Percentiles rank a stretch among this genome's conserved stretches.
Conservation (phyloP, 92 coral and sea anemone species). For the Actinostola sp. region DNA sequence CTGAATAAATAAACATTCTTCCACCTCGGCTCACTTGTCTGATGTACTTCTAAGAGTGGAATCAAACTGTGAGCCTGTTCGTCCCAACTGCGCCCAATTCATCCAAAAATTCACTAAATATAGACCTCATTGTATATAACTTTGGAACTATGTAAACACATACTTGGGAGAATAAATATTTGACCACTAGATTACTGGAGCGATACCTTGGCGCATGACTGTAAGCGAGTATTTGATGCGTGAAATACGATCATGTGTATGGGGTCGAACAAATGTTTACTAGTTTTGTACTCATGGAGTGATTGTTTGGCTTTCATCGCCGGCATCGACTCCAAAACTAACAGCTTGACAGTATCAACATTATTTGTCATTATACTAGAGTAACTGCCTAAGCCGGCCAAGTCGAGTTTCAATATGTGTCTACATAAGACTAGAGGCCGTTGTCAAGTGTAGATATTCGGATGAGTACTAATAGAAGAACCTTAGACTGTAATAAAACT, state of each 20-base stretch:
- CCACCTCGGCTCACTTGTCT: too few relatives aligned
- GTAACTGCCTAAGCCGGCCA: not conserved
- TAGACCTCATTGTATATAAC: conserved; percentile 8
- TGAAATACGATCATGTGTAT: not conserved
- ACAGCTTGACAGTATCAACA: conserved; percentile 8
- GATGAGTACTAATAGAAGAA: not conserved
- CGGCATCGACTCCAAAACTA: not conserved
- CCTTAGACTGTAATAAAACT: conserved; percentile 1
- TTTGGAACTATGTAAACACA: conserved; percentile 2
- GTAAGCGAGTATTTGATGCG: conserved; percentile 1
- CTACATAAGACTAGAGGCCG: not conserved
- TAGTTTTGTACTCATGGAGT: conserved; percentile 30
- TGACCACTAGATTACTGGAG: too few relatives aligned
- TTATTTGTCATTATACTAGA: not conserved
- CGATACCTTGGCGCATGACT: not conserved
- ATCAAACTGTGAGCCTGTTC: too few relatives aligned
- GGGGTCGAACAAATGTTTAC: conserved; percentile 22
- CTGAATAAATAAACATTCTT: too few relatives aligned
- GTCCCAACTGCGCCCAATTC: not conserved
- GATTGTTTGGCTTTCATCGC: conserved; percentile 31
- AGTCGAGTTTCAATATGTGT: too few relatives aligned
- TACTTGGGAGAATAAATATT: conserved; percentile 7
- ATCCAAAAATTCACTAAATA: not conserved
- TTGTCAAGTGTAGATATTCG: not conserved
- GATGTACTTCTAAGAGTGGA: too few relatives aligned